Base-by-base conservation (phyloP, 2,888 invertebrate species). In the Diarsia rubi region DNA sequence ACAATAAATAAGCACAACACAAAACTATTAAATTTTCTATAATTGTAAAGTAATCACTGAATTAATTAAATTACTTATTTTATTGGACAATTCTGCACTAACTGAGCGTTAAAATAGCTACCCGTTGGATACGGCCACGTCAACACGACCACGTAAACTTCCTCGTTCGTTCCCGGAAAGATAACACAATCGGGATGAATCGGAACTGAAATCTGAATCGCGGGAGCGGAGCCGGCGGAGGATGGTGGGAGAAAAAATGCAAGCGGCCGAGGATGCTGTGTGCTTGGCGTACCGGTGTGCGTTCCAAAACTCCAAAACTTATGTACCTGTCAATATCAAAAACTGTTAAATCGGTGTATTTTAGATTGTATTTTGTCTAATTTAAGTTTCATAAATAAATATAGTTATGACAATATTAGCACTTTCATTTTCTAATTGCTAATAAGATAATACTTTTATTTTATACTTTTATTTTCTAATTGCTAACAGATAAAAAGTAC, bases 131-230 rank as follows among this genome's bases (percentile, higher is more conserved):
- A 64, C 49, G 69, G 94, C 95, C 95, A 95, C 95, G 95, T 95
- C 95, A 94, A 92, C 92, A 88, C 85, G 74, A 86, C 88, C 92
- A 94, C 95, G 94, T 93, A 90, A 88, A 90, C 91, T 92, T 93
- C 91, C 92, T 91, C 88, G 85, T 91, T 91, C 88, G 85, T 91
- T 94, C 92, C 93, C 90, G 90, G 90, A 89, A 88, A 90, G 87
- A 88, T 91, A 89, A 86, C 86, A 88, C 77, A 88, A 88, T 85
- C 88, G 88, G 89, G 89, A 80, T 80, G 73, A 81, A 76, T 77
- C 76, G 69, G 78, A 69, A 69, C 67, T 60, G 49, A 59, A 66
- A 75, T 60, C 76, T 37, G 57, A 62, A 67, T 71, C 69, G 75
- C 37, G 24, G 62, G 63, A 65, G 21, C 68, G n/a, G 21, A 67